Conservation (phyloP, 2,888 invertebrate species). For the Brachyptera risi region DNA sequence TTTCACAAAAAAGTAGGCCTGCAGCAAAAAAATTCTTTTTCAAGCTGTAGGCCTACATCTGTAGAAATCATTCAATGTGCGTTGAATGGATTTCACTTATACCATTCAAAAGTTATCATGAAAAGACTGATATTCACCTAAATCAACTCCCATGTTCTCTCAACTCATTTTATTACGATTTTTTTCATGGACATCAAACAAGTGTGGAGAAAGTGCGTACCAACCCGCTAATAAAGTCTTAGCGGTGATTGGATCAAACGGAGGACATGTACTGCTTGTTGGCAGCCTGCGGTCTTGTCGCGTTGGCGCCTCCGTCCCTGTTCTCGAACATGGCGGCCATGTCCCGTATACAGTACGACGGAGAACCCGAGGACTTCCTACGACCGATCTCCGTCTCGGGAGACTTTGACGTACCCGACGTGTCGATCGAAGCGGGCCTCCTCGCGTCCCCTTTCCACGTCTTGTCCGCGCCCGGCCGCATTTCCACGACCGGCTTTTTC, state of each 20-base stretch:
- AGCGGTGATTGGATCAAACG: background rate
- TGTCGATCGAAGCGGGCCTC: constrained; percentile 36
- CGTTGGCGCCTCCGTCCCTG: constrained; percentile 15
- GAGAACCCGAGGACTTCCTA: constrained; percentile 45
- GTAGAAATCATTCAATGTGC: no score
- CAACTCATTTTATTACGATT: no score
- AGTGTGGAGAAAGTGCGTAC: no score
- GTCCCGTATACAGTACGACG: constrained; percentile 71
- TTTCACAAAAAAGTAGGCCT: no score
- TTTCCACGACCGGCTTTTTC: background rate
- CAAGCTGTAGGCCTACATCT: no score
- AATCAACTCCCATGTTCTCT: no score
- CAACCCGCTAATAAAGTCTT: no score
- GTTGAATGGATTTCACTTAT: no score
- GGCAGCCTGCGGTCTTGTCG: background rate
- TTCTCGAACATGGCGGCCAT: constrained; percentile 76
- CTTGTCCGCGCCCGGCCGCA: background rate
- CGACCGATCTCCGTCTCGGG: constrained; percentile 38
- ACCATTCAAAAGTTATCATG: no score
- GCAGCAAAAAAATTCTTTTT: no score
- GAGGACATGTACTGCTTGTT: background rate
- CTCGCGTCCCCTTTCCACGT: constrained; percentile 17
- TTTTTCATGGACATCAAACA: no score
- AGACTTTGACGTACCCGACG: background rate
- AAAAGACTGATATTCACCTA: no score